Conservation (phyloP, 2,797 vertebrate species). For the Philypnodon macrostomus region DNA sequence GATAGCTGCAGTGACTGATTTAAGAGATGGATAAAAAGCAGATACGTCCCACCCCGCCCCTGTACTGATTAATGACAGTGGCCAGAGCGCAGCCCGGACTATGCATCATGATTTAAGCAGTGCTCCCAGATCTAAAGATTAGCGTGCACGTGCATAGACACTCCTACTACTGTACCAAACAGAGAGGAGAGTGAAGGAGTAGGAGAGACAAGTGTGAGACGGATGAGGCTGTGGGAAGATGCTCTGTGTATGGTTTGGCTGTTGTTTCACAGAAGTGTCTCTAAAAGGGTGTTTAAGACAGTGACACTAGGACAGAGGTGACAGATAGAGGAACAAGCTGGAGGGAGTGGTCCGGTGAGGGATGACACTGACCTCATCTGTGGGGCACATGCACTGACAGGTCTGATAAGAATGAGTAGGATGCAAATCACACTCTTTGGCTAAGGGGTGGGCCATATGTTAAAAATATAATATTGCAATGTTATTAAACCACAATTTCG, state of each 20-base stretch:
- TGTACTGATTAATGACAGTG: constrained; percentile 86
- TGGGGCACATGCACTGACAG: not conserved
- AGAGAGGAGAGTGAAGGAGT: constrained; percentile 40
- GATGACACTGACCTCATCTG: not conserved
- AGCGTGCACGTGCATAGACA: constrained; percentile 59
- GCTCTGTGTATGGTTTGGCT: not conserved
- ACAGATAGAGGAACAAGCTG: not conserved
- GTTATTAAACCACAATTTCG: too few species aligned
- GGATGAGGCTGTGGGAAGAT: constrained; percentile 11
- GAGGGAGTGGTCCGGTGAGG: not conserved
- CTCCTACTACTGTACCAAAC: constrained; percentile 51
- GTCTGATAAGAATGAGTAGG: not conserved
- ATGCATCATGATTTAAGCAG: constrained; percentile 89
- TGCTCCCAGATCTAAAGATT: constrained; percentile 88
- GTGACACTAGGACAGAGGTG: not conserved
- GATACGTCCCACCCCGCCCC: constrained; percentile 84
- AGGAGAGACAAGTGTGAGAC: constrained; percentile 44
- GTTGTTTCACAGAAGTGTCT: constrained; percentile 10
- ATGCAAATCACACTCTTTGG: not conserved
- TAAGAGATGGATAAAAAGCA: constrained; percentile 90
- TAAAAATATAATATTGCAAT: too few species aligned
- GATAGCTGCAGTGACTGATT: constrained; percentile 88
- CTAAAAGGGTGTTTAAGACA: not conserved
- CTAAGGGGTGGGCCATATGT: too few species aligned
- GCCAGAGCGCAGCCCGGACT: constrained; percentile 84